phyloP scores from a whole-genome alignment of 2,113 vertebrate genomes.

The Austrofundulus limnaeus region DNA sequence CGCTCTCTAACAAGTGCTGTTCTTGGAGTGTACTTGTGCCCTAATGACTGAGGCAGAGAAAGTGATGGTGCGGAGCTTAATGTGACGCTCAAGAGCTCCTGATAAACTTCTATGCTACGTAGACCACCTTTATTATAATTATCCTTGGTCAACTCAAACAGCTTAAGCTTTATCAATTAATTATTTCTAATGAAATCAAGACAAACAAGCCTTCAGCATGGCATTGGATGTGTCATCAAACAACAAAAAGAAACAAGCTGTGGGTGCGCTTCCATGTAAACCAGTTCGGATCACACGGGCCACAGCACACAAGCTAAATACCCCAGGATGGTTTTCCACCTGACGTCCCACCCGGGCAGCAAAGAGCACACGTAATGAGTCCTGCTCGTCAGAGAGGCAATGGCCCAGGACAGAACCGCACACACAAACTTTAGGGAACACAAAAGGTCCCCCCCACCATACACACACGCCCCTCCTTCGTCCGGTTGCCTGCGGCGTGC shows the following conservation, averaged over 20 bases:
- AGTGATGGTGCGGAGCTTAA: background rate
- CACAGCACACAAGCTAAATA: slow-evolving; percentile 8
- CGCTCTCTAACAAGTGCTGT: background rate
- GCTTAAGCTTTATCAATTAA: too few relatives aligned
- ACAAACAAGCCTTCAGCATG: background rate
- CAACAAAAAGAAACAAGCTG: background rate
- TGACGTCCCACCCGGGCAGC: slow-evolving; percentile 38
- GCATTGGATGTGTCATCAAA: background rate
- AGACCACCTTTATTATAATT: slow-evolving; percentile 6
- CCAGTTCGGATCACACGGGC: slow-evolving; percentile 4
- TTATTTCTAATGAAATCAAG: too few relatives aligned
- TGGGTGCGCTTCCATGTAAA: slow-evolving; percentile 17
- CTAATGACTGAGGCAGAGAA: background rate
- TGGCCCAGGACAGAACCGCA: slow-evolving; percentile 44
- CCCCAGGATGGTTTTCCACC: slow-evolving; percentile 34
- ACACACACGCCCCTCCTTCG: background rate
- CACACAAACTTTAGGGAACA: slow-evolving; percentile 3
- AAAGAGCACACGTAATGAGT: slow-evolving; percentile 50
- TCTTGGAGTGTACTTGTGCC: background rate
- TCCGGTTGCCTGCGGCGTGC: slow-evolving; percentile 38
- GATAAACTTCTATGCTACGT: slow-evolving; percentile 12
- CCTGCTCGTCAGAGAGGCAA: slow-evolving; percentile 50
- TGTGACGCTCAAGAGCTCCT: slow-evolving; percentile 1
- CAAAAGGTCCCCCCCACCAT: too few relatives aligned
- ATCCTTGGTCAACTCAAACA: slow-evolving; percentile 2